Percentiles rank a stretch among this genome's conserved stretches.
These are phyloP conservation scores for Mactra quadrangularis DNA, from an alignment of 1,140 invertebrate genomes.

Conservation along the genomic window DNA sequence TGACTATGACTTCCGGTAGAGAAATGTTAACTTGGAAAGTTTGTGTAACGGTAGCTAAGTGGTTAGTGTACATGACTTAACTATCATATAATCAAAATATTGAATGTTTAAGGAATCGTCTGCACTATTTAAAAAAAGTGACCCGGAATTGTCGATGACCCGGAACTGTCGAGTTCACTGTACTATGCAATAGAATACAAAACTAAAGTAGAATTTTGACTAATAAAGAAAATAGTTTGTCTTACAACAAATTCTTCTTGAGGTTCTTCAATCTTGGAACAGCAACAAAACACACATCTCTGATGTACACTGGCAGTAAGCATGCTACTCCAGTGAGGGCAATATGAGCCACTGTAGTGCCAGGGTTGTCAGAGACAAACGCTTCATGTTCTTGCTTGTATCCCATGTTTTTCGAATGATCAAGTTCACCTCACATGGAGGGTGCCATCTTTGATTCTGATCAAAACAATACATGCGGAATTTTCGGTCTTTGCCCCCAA, in stretches of 20 bases:
- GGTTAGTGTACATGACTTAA: too few species aligned
- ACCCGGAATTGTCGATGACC: too few species aligned
- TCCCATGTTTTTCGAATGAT: constrained; percentile 17
- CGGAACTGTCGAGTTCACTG: too few species aligned
- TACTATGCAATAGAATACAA: too few species aligned
- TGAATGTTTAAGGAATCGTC: too few species aligned
- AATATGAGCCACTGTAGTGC: constrained; percentile 67
- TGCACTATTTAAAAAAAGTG: too few species aligned
- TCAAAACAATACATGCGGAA: not conserved
- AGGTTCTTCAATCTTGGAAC: constrained; percentile 1
- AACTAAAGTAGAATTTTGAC: too few species aligned
- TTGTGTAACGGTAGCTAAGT: too few species aligned
- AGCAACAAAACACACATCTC: constrained; percentile 17
- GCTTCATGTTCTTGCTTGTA: constrained; percentile 77
- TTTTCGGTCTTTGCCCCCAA: too few species aligned
- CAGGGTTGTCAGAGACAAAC: constrained; percentile 75
- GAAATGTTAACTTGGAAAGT: too few species aligned
- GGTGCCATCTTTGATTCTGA: constrained; percentile 50
- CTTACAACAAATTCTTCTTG: not conserved
- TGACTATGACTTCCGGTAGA: too few species aligned
- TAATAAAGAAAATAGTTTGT: not conserved
- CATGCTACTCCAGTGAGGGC: constrained; percentile 58
- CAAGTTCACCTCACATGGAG: constrained; percentile 30
- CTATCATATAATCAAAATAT: too few species aligned
- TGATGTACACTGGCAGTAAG: constrained; percentile 30